Evolutionary conservation across 2,113 vertebrate genomes (phyloP), one percentile per base, ranked within the genome.

Genomic region (Halcyon malimbica): DNA sequence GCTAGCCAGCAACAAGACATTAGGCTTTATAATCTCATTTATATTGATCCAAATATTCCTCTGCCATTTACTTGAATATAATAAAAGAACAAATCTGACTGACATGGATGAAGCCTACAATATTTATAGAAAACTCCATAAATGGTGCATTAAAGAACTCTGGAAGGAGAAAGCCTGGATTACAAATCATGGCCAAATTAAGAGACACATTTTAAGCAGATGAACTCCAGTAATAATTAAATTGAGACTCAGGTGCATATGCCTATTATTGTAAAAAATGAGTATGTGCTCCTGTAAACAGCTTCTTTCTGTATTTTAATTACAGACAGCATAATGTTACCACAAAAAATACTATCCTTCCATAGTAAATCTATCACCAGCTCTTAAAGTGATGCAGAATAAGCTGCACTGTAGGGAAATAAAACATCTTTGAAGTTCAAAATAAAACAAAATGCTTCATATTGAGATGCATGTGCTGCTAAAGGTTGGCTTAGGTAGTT

Each of bases 121-220:
- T 50, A 84, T 95, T 97, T 93, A 87, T 67, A 92, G 59, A 93
- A 97, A 95, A 92, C 79, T 88, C 96, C 80, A 97, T 93, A 93
- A 95, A 86, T 82, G 83, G 92, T 57, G 33, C 87, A 96, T 96
- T 91, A 94, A 89, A 44, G 67, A 90, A 86, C 25, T n/a, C 41
- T 94, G 90, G 94, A 76, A 95, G 95, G 94, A 98, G 78, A 96
- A 96, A 97, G 97, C 93, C 83, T 44, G 81, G 97, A 98, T 97
- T 98, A 98, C 83, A 92, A 98, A 95, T 93, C 87, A 96, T 91
- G 83, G 93, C 94, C 85, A 96, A 97, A 96, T 98, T 96, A 98
- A 98, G 98, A 98, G 97, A 92, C 64, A 88, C 29, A 76, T 88
- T 65, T 51, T 83, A 91, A 97, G 75, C 83, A 97, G 97, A 98